phyloP scores from a whole-genome alignment of 2,797 vertebrate genomes.

The Balearica regulorum region DNA sequence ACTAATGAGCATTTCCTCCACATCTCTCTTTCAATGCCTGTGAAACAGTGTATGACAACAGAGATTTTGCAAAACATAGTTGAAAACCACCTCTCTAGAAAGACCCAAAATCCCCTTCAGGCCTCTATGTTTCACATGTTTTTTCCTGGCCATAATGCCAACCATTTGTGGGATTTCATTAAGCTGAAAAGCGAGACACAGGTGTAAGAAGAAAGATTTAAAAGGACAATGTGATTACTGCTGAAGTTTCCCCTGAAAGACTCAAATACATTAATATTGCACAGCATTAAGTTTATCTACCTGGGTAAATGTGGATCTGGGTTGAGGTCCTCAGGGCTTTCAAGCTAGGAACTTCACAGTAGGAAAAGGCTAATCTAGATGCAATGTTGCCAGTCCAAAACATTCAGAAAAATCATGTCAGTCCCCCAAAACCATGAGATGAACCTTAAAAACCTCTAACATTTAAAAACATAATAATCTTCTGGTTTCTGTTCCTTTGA shows the following conservation, averaged over 20 bases:
- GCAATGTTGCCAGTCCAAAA: neutral
- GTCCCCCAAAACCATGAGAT: neutral
- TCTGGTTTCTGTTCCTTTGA: neutral
- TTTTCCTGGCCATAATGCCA: neutral
- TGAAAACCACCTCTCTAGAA: neutral
- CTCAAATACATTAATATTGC: neutral
- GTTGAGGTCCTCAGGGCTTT: neutral
- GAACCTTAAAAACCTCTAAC: neutral
- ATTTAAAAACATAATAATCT: neutral
- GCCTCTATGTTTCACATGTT: neutral
- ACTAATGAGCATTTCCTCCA: neutral
- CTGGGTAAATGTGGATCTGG: neutral
- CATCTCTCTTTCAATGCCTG: neutral
- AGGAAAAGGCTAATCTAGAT: neutral
- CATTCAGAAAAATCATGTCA: neutral
- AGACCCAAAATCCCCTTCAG: neutral
- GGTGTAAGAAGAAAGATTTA: neutral
- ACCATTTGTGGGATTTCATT: neutral
- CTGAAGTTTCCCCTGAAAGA: neutral
- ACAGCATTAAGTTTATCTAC: neutral
- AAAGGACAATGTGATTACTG: neutral
- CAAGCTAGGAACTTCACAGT: neutral
- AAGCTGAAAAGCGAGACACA: neutral
- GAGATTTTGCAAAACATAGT: neutral
- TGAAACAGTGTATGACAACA: neutral